Conservation (phyloP, 2,113 vertebrate genomes). For the Amazona guildingii region DNA sequence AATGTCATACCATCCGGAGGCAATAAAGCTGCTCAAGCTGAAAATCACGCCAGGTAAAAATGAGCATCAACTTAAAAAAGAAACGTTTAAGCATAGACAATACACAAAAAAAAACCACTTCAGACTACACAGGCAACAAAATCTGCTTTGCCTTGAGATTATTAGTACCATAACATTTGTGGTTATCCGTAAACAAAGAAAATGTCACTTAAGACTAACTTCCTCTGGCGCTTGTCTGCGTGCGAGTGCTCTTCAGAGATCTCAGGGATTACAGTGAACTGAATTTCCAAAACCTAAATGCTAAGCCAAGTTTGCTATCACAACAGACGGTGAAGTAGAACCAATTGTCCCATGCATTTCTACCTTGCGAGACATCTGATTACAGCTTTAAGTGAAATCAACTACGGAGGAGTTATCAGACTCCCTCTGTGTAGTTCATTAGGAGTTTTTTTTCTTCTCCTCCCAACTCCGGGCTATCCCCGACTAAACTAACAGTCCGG, state of each 20-base stretch:
- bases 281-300: background rate
- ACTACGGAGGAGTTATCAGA: rapidly evolving
- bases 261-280: background rate
- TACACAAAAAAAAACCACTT: background rate
- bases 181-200: background rate
- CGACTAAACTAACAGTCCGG: too few species aligned
- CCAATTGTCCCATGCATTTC: background rate
- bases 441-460: rapidly evolving
- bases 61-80: background rate
- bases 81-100: rapidly evolving
- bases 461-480: rapidly evolving
- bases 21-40: background rate
- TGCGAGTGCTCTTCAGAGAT: background rate
- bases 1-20: background rate
- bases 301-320: background rate
- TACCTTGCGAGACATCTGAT: background rate
- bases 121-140: background rate
- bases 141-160: background rate
- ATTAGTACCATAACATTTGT: background rate
- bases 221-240: rapidly evolving
- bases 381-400: background rate
- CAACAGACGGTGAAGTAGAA: rapidly evolving
- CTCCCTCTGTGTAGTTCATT: rapidly evolving
- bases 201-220: background rate
- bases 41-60: background rate